A percentile compares a stretch with the other conserved stretches of the same genome.
phyloP scores from a whole-genome alignment of 2,888 invertebrate genomes.

The Pyrrhia umbra region DNA sequence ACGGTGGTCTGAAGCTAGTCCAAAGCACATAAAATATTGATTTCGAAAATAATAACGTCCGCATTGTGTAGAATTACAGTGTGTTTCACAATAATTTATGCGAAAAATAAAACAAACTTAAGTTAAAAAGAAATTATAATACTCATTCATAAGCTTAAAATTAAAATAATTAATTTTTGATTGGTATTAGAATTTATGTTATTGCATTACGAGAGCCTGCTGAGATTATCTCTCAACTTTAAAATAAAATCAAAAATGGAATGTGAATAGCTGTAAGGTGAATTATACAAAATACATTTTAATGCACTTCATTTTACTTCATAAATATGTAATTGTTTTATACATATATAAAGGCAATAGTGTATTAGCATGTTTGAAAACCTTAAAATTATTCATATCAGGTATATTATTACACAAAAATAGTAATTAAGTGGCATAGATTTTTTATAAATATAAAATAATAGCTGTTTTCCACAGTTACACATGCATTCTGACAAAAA shows the following conservation, averaged over 20 bases:
- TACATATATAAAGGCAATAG: conserved; percentile 24
- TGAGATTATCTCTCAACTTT: conserved; percentile 17
- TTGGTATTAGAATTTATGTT: conserved; percentile 4
- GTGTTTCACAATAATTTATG: too few relatives aligned
- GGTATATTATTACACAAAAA: conserved; percentile 11
- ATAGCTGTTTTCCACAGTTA: too few relatives aligned
- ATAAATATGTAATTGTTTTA: conserved; percentile 2
- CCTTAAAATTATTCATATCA: conserved; percentile 35
- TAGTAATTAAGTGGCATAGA: conserved; percentile 39
- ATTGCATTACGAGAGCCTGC: conserved; percentile 18
- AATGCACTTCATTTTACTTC: conserved; percentile 1
- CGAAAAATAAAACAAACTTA: conserved; percentile 2
- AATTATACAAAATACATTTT: conserved; percentile 8
- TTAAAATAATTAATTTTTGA: conserved; percentile 34
- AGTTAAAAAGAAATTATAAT: conserved; percentile 49
- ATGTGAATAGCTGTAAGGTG: conserved; percentile 33
- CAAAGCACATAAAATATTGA: too few relatives aligned
- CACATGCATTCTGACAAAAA: too few relatives aligned
- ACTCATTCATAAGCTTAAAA: conserved; percentile 56
- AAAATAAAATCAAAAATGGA: conserved; percentile 45
- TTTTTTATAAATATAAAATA: too few relatives aligned
- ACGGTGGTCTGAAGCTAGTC: too few relatives aligned
- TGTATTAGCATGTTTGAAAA: conserved; percentile 29
- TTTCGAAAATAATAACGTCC: too few relatives aligned
- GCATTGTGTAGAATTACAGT: too few relatives aligned